Evolutionary conservation across 2,888 invertebrate species (phyloP).

Genomic region (Rhingia campestris): DNA sequence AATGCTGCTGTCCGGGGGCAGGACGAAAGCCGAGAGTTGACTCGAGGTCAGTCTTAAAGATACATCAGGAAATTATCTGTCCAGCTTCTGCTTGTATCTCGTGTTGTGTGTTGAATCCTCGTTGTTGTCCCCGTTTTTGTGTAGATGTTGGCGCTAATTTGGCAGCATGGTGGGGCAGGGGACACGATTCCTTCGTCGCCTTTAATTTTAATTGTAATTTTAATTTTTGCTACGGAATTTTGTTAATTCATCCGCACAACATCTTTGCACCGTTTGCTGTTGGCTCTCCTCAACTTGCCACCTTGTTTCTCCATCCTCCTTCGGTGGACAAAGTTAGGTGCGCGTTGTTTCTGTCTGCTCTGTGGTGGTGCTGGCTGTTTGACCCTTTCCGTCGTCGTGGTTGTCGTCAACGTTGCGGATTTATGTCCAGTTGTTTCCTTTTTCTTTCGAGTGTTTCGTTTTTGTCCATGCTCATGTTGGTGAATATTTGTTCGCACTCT

Average conservation of each 20-base stretch:
- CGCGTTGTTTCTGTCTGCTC: slow-evolving; percentile 48
- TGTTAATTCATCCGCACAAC: slow-evolving; percentile 56
- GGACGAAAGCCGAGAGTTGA: slow-evolving; percentile 18
- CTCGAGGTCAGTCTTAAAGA: slow-evolving; percentile 59
- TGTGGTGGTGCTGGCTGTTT: slow-evolving; percentile 61
- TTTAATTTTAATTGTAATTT: slow-evolving; percentile 73
- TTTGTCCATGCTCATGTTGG: slow-evolving; percentile 42
- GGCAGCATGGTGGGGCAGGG: background rate
- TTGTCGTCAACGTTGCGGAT: slow-evolving; percentile 67
- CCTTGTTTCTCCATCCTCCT: slow-evolving; percentile 2
- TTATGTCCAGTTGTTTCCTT: slow-evolving; percentile 62
- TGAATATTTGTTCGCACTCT: slow-evolving; percentile 66
- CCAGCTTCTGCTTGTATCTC: slow-evolving; percentile 52
- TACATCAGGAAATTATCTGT: slow-evolving; percentile 68
- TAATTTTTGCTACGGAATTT: slow-evolving; percentile 68
- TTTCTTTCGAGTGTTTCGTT: slow-evolving; percentile 14
- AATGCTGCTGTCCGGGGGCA: background rate
- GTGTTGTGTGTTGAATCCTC: background rate
- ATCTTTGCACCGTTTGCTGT: slow-evolving; percentile 26
- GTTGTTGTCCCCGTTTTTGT: slow-evolving; percentile 41
- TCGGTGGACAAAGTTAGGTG: slow-evolving; percentile 13
- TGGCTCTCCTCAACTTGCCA: slow-evolving; percentile 20
- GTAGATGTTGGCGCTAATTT: slow-evolving; percentile 47
- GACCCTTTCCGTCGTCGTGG: slow-evolving; percentile 70
- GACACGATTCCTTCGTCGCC: slow-evolving; percentile 31